Base-by-base conservation (phyloP, 2,797 vertebrate genomes). In the Danionella dracula region DNA sequence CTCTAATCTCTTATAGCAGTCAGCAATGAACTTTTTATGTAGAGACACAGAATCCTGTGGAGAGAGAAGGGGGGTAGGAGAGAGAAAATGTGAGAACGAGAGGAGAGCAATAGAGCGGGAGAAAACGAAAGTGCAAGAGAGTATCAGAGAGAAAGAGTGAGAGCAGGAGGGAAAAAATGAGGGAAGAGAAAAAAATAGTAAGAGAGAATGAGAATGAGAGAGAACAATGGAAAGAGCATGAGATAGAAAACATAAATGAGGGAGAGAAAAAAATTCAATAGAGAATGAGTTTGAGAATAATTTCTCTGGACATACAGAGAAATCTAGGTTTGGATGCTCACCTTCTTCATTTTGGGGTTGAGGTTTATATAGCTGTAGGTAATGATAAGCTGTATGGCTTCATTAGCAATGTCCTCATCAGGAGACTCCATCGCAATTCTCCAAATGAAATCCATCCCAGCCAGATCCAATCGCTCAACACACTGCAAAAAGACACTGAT, bases 401-500 rank as follows among this genome's bases (percentile, higher is more conserved):
- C 96, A 77, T 99, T 97, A 70, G 96, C 97, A 75, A 99, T 99
- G 82, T 99, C 97, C 87, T 99, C 97, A 84, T 99, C 96, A 12
- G 95, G 96, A 70, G 96, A 98, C 81, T 99, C 97, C 93, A 99
- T 98, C 70, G 96, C 94, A 74, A 99, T 96, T 79, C 97, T 96
- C 97, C 97, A 99, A 81, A 99, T 97, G 84, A 99, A 99, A 85
- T 99, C 97, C 97, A 99, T 98, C 73, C 97, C 97, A 64, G 94
- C 88, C 79, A 99, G 86, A 83, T 99, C 97, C 76, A 98, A 86
- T 65, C 98, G 96, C 82, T 99, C 96, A 71, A 99, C 97, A 57
- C 93, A 97, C 97, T 99, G 67, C 8, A 17, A 35, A 17, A 31
- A 32, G 21, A 4, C 6, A 20, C n/a, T n/a, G n/a, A n/a, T n/a